Evolutionary conservation across 2,113 vertebrate species (phyloP).

Genomic region (Mionectes macconnelli): DNA sequence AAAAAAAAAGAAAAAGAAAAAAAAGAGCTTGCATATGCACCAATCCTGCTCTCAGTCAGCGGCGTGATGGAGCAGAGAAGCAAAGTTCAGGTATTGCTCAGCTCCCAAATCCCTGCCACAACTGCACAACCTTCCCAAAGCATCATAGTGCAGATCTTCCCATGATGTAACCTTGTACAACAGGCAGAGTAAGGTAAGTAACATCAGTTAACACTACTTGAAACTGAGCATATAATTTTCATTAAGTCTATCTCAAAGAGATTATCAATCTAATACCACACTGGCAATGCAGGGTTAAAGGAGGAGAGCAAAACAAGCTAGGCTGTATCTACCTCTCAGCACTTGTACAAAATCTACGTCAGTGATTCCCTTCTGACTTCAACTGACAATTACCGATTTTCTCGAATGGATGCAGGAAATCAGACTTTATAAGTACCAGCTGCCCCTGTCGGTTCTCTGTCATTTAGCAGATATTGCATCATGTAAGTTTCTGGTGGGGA

Average conservation of each 20-base stretch:
- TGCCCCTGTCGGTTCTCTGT: not conserved
- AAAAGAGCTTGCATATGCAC: not conserved
- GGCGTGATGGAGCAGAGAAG: not conserved
- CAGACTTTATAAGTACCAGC: not conserved
- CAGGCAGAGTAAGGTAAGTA: not conserved
- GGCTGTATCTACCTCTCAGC: not conserved
- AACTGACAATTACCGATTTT: accelerated
- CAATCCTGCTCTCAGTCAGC: not conserved
- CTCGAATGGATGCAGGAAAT: not conserved
- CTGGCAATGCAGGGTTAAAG: not conserved
- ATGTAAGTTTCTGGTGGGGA: not conserved
- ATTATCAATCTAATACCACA: not conserved
- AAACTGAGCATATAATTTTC: not conserved
- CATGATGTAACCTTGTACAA: not conserved
- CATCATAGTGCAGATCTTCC: not conserved
- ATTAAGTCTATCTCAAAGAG: not conserved
- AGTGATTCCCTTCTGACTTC: not conserved
- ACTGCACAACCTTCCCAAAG: not conserved
- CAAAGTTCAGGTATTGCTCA: not conserved
- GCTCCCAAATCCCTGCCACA: not conserved
- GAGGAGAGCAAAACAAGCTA: not conserved
- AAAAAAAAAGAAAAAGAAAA: not conserved
- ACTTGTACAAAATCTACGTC: not conserved
- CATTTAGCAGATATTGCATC: not conserved
- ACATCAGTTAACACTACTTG: not conserved